phyloP scores from a whole-genome alignment of 2,797 vertebrate species.

The Phoebastria nigripes region DNA sequence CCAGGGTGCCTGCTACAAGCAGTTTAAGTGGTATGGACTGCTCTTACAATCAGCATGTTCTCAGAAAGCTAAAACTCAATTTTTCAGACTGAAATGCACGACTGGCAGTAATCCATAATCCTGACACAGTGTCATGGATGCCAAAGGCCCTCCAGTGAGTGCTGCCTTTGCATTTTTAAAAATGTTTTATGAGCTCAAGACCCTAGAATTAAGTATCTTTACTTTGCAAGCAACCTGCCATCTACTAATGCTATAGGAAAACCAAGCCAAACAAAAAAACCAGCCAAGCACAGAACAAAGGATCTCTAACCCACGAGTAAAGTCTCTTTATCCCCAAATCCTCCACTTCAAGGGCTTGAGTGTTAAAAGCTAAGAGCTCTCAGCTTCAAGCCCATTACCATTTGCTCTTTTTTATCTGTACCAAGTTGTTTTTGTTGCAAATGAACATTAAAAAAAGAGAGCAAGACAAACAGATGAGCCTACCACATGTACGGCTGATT shows the following conservation, averaged over 20 bases:
- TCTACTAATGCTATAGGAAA: neutral
- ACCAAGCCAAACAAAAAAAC: neutral
- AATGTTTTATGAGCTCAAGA: slow-evolving; percentile 18
- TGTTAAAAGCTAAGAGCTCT: slow-evolving; percentile 43
- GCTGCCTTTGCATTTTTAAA: slow-evolving; percentile 54
- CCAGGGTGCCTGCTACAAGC: neutral
- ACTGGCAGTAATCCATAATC: slow-evolving; percentile 55
- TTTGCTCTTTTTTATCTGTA: neutral
- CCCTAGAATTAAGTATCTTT: slow-evolving; percentile 1
- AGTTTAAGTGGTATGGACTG: neutral
- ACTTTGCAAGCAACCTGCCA: neutral
- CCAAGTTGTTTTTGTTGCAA: neutral
- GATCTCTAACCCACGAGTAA: neutral
- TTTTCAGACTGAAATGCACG: neutral
- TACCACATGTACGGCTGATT: neutral
- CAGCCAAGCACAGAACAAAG: slow-evolving; percentile 31
- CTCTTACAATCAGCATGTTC: neutral
- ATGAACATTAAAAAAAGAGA: neutral
- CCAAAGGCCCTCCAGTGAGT: slow-evolving; percentile 39
- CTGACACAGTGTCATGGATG: slow-evolving; percentile 18
- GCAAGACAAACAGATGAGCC: neutral
- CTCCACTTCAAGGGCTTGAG: neutral
- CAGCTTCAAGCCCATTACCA: neutral
- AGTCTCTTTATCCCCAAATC: slow-evolving; percentile 40
- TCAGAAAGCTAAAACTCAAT: slow-evolving; percentile 19